phyloP scores from a whole-genome alignment of 2,888 invertebrate species.

The Formica aserva region DNA sequence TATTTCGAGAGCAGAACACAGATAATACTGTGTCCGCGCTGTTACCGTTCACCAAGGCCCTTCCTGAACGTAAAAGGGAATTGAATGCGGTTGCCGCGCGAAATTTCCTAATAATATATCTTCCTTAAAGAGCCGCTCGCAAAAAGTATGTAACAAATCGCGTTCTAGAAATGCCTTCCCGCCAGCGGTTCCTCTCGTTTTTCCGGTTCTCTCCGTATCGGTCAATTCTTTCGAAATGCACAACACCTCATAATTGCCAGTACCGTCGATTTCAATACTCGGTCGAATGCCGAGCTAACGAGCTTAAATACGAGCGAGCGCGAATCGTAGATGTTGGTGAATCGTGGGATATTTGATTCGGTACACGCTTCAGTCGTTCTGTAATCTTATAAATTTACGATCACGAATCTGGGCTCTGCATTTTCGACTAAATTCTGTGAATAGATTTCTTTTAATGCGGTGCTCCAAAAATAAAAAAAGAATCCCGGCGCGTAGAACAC shows the following conservation, averaged over 20 bases:
- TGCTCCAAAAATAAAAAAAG: conserved; percentile 53
- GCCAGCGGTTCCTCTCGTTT: conserved; percentile 66
- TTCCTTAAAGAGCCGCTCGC: conserved; percentile 63
- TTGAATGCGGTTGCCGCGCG: conserved; percentile 21
- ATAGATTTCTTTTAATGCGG: not conserved
- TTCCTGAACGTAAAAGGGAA: conserved; percentile 56
- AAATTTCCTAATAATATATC: conserved; percentile 61
- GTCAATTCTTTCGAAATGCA: conserved; percentile 65
- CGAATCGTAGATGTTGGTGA: conserved; percentile 65
- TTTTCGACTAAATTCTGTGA: conserved; percentile 48
- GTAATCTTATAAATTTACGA: conserved; percentile 59
- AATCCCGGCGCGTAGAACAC: conserved; percentile 31
- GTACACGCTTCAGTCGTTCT: conserved; percentile 54
- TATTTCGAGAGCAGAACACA: conserved; percentile 7
- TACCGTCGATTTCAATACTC: conserved; percentile 59
- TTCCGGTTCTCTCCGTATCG: conserved; percentile 63
- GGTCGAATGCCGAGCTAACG: conserved; percentile 68
- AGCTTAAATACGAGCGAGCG: conserved; percentile 59
- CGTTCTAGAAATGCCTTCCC: conserved; percentile 61
- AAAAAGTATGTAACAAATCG: conserved; percentile 63
- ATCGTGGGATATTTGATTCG: conserved; percentile 55
- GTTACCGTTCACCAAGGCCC: conserved; percentile 28
- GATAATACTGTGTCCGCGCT: conserved; percentile 12
- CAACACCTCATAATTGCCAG: conserved; percentile 68
- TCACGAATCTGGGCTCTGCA: conserved; percentile 25